A percentile compares a stretch with the other conserved stretches of the same genome.
phyloP scores from a whole-genome alignment of 2,113 vertebrate species.

The Pomatorhinus ruficollis region DNA sequence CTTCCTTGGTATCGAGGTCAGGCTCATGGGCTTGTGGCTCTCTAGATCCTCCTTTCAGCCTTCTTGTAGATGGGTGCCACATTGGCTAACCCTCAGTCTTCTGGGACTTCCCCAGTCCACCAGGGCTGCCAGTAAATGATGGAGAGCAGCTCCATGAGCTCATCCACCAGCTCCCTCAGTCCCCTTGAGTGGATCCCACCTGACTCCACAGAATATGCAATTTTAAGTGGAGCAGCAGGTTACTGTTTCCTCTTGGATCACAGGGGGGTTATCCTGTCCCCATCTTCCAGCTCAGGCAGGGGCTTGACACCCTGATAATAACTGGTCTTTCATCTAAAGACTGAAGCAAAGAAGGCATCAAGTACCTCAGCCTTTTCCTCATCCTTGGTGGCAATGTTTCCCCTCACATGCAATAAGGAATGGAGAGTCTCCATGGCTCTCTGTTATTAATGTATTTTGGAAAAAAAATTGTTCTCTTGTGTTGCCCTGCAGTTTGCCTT shows the following conservation, averaged over 20 bases:
- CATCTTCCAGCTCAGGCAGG: background rate
- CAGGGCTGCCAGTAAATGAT: background rate
- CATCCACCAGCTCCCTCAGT: background rate
- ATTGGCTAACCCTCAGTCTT: background rate
- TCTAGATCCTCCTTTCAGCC: background rate
- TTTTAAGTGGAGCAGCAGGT: background rate
- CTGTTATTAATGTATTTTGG: background rate
- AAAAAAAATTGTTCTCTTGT: background rate
- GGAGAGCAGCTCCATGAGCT: background rate
- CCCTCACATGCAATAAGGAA: background rate
- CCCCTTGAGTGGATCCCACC: background rate
- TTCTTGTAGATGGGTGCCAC: background rate
- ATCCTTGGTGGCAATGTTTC: background rate
- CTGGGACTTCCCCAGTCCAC: background rate
- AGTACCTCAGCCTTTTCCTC: background rate
- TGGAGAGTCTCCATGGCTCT: background rate
- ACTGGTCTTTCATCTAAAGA: background rate
- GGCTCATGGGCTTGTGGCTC: background rate
- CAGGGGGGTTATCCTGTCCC: background rate
- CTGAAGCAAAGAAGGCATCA: background rate
- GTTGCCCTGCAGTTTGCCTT: too few species aligned
- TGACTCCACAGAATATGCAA: background rate
- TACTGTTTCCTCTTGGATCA: background rate
- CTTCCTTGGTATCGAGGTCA: background rate
- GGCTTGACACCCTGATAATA: background rate